A percentile compares a stretch with the other conserved stretches of the same genome.
Evolutionary conservation across 2,888 invertebrate genomes (phyloP).

Genomic region (Tinea trinotella): DNA sequence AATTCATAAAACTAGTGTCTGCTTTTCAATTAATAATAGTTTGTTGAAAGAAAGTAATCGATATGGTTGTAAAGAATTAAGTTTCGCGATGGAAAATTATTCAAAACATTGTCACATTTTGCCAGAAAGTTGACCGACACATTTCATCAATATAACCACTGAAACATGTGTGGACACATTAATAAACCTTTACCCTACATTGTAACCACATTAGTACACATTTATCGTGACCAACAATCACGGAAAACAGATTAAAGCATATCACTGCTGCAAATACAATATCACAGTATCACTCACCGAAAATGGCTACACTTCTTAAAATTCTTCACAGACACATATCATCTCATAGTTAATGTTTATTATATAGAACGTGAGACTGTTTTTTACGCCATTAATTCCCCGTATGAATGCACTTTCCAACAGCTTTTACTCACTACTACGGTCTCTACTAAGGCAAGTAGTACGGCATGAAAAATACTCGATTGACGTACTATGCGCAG

Average conservation of each 20-base stretch:
- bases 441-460: constrained; percentile 59
- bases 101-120: background rate
- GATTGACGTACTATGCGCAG: constrained; percentile 61
- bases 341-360: constrained; percentile 39
- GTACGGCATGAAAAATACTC: constrained; percentile 68
- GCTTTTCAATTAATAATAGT: too few species aligned
- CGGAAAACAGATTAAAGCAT: constrained; percentile 38
- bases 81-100: background rate
- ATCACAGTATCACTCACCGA: constrained; percentile 50
- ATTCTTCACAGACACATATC: constrained; percentile 45
- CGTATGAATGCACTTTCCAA: constrained; percentile 66
- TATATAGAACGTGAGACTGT: constrained; percentile 58
- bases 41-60: background rate
- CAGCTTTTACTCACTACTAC: constrained; percentile 69
- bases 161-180: constrained; percentile 5
- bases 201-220: background rate
- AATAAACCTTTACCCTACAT: background rate
- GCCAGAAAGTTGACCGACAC: too few species aligned
- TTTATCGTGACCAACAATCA: constrained; percentile 27
- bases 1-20: too few species aligned
- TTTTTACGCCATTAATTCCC: constrained; percentile 57
- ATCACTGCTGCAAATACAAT: constrained; percentile 34
- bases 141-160: constrained; percentile 1
- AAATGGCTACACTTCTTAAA: constrained; percentile 63
- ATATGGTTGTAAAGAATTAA: background rate